Conservation (phyloP, 2,888 invertebrate species). For the Reticulitermes lucifugus region DNA sequence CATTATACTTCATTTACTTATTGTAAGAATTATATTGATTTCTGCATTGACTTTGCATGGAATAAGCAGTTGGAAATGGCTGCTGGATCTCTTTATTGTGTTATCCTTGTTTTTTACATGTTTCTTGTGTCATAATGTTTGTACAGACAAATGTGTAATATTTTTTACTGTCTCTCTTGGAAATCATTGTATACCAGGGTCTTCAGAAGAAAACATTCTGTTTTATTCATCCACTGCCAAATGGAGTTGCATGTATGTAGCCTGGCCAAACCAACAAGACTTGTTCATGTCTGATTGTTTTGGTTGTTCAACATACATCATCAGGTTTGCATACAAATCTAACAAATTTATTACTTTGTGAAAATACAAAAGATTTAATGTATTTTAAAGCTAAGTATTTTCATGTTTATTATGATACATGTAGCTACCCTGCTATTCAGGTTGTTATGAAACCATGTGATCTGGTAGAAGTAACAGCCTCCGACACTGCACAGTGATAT, state of each 20-base stretch:
- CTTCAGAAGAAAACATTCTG: conserved; percentile 10
- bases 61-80: background rate
- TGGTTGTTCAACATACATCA: background rate
- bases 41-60: too few relatives aligned
- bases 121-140: conserved; percentile 11
- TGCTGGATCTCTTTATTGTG: conserved; percentile 13
- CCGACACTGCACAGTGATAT: too few relatives aligned
- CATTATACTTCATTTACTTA: too few relatives aligned
- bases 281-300: background rate
- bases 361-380: conserved; percentile 29
- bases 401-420: background rate
- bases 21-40: background rate
- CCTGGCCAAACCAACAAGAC: conserved; percentile 15
- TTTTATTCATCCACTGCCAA: conserved; percentile 25
- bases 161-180: background rate
- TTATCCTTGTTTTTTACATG: background rate
- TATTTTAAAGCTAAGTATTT: background rate
- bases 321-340: background rate
- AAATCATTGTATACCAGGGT: conserved; percentile 7
- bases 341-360: conserved; percentile 31
- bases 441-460: background rate
- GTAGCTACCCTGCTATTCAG: background rate
- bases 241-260: conserved; percentile 14
- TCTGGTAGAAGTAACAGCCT: too few relatives aligned
- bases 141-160: conserved; percentile 2